phyloP scores from a whole-genome alignment of 2,888 invertebrate species.

The Noctua janthina region DNA sequence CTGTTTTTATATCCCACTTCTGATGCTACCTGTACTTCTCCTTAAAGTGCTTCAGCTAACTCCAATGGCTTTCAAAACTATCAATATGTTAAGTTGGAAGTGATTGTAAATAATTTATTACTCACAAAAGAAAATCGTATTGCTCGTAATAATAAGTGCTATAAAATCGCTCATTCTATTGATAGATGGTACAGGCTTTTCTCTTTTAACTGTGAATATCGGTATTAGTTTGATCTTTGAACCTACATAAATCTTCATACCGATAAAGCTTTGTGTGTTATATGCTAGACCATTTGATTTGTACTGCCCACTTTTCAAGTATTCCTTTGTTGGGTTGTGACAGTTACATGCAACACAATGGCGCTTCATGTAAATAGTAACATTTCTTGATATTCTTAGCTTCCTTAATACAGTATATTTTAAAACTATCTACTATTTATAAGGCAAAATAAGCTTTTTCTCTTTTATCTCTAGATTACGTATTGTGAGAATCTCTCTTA shows the following conservation, averaged over 20 bases:
- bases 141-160: constrained; percentile 47
- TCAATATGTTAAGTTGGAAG: constrained; percentile 67
- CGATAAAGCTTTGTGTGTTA: constrained; percentile 21
- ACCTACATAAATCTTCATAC: constrained; percentile 22
- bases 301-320: constrained; percentile 8
- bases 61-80: constrained; percentile 60
- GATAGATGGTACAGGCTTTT: constrained; percentile 47
- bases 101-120: constrained; percentile 68
- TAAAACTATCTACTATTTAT: not conserved
- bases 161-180: constrained; percentile 48
- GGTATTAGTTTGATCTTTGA: constrained; percentile 52
- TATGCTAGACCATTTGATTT: constrained; percentile 28
- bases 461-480: not conserved
- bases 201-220: constrained; percentile 30
- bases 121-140: constrained; percentile 62
- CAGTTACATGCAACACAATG: constrained; percentile 8
- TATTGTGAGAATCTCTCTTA: not conserved
- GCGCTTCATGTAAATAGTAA: not conserved
- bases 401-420: not conserved
- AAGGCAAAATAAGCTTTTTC: not conserved
- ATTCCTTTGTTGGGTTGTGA: constrained; percentile 12
- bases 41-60: constrained; percentile 56
- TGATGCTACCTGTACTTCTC: constrained; percentile 51
- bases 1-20: constrained; percentile 40
- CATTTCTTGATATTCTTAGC: not conserved